Conservation (phyloP, 2,113 vertebrate species). For the Antechinus flavipes region DNA sequence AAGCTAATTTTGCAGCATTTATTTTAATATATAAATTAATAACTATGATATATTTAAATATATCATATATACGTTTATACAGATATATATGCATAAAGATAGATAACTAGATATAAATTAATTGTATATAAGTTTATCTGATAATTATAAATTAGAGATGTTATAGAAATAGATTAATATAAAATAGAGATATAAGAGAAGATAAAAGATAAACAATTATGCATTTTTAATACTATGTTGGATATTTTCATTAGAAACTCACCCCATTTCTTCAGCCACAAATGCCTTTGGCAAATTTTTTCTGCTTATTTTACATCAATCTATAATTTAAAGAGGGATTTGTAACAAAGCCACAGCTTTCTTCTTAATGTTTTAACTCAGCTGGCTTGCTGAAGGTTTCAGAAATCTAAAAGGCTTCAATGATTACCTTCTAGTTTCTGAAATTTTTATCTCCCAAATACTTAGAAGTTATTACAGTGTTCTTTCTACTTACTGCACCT, state of each 20-base stretch:
- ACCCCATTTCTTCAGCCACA: not conserved
- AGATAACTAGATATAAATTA: not conserved
- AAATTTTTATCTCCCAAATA: not conserved
- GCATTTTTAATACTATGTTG: not conserved
- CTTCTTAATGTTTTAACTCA: constrained; percentile 7
- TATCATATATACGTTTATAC: no score
- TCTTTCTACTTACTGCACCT: not conserved
- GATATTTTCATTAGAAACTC: constrained; percentile 8
- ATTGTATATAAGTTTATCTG: not conserved
- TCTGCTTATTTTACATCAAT: not conserved
- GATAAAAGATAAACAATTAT: not conserved
- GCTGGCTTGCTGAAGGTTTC: constrained; percentile 26
- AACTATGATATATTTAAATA: not conserved
- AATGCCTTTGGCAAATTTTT: not conserved
- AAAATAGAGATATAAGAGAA: not conserved
- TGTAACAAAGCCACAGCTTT: not conserved
- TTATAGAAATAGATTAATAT: no score
- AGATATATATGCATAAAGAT: no score
- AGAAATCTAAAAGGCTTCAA: not conserved
- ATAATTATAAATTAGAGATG: not conserved
- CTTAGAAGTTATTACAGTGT: not conserved
- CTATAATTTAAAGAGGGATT: constrained; percentile 22
- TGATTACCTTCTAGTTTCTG: not conserved
- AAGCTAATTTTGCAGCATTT: not conserved
- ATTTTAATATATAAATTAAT: not conserved